These are phyloP conservation scores for Calliphora vomitoria DNA, from an alignment of 2,888 invertebrate genomes.

Conservation along the genomic window DNA sequence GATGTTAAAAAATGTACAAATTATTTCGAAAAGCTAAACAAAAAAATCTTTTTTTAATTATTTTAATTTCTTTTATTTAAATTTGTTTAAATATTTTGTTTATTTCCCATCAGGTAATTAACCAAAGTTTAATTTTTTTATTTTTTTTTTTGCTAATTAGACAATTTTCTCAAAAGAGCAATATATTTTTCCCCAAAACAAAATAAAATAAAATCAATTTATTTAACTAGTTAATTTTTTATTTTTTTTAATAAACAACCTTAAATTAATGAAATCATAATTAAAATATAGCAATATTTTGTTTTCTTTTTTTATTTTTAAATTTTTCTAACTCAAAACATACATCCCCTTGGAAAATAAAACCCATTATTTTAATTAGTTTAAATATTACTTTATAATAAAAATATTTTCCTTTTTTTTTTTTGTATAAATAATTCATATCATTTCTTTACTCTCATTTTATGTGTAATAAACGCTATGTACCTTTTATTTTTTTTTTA, in stretches of 20 bases:
- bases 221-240: slow-evolving; percentile 75
- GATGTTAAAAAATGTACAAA: slow-evolving; percentile 89
- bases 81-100: too few species aligned
- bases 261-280: slow-evolving; percentile 58
- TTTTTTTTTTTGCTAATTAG: slow-evolving; percentile 46
- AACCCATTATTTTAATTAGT: slow-evolving; percentile 49
- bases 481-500: slow-evolving; percentile 69
- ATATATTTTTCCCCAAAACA: slow-evolving; percentile 66
- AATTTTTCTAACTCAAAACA: slow-evolving; percentile 14
- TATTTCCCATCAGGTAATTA: slow-evolving; percentile 67
- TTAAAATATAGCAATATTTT: slow-evolving; percentile 71
- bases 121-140: slow-evolving; percentile 68
- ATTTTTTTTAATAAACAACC: slow-evolving; percentile 68
- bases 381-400: slow-evolving; percentile 54
- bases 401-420: slow-evolving; percentile 38
- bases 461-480: slow-evolving; percentile 75
- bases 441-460: slow-evolving; percentile 65
- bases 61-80: slow-evolving; percentile 38
- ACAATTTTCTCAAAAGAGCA: slow-evolving; percentile 71
- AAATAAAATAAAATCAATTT: slow-evolving; percentile 49
- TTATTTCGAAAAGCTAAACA: slow-evolving; percentile 80
- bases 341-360: slow-evolving; percentile 43
- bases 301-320: slow-evolving; percentile 61
- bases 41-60: slow-evolving; percentile 47
- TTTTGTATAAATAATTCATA: slow-evolving; percentile 50